These are phyloP conservation scores for Hypomecis atomaria DNA, from an alignment of 2,888 invertebrate species.

Conservation along the genomic window DNA sequence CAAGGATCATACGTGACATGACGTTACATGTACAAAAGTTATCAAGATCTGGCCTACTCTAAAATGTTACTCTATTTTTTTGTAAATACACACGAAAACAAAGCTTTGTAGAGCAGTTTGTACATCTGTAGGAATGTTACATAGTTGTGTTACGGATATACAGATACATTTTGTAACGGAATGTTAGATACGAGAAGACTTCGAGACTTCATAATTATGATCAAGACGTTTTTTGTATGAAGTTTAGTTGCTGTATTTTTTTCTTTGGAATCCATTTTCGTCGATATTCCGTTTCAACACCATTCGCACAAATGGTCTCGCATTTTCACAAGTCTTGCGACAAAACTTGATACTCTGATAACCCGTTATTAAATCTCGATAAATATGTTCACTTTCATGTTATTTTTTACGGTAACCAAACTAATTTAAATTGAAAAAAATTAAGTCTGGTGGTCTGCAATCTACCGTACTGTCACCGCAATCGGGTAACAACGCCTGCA, in stretches of 20 bases:
- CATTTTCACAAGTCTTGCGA: neutral
- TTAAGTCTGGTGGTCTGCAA: no score
- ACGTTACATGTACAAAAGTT: no score
- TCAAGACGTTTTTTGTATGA: neutral
- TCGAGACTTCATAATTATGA: neutral
- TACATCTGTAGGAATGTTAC: slow-evolving; percentile 57
- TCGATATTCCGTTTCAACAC: neutral
- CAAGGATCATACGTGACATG: no score
- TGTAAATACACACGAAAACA: slow-evolving; percentile 56
- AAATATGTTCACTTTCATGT: no score
- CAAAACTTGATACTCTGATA: no score
- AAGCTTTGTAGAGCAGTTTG: slow-evolving; percentile 49
- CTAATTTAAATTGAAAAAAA: no score
- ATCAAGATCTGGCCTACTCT: slow-evolving; percentile 43
- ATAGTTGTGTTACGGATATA: slow-evolving; percentile 15
- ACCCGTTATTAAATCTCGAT: no score
- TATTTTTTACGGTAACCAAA: no score
- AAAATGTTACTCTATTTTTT: slow-evolving; percentile 48
- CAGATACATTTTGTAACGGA: slow-evolving; percentile 34
- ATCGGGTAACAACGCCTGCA: no score
- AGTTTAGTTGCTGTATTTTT: neutral
- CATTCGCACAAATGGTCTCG: neutral
- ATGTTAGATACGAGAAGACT: slow-evolving; percentile 28
- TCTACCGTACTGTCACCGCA: no score
- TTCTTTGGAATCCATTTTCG: neutral